Evolutionary conservation across 2,888 invertebrate genomes (phyloP).

Genomic region (Xylota segnis): DNA sequence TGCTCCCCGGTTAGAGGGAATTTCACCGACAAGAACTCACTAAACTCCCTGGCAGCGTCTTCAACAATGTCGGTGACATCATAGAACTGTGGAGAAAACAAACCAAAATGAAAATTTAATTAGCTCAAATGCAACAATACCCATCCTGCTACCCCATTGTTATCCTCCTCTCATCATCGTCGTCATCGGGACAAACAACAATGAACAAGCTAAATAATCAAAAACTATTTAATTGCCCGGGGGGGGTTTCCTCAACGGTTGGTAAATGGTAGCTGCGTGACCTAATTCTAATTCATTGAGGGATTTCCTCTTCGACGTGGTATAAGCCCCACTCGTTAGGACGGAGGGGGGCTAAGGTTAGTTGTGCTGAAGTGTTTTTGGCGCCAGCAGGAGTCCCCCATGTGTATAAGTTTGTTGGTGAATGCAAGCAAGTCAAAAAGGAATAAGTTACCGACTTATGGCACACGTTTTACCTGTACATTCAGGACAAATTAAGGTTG

Average conservation of each 20-base stretch:
- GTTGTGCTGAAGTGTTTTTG: constrained; percentile 7
- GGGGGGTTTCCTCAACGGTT: background rate
- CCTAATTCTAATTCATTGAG: constrained; percentile 53
- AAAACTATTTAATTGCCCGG: constrained; percentile 40
- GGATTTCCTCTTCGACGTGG: constrained; percentile 32
- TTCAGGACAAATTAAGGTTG: constrained; percentile 31
- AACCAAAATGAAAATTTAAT: constrained; percentile 54
- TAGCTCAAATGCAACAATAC: constrained; percentile 13
- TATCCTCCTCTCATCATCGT: background rate
- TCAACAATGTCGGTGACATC: constrained; percentile 83
- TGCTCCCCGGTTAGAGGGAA: constrained; percentile 79
- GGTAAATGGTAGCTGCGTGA: constrained; percentile 32
- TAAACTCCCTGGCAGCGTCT: constrained; percentile 83
- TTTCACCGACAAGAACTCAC: constrained; percentile 82
- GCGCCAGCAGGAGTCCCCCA: background rate
- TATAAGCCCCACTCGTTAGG: constrained; percentile 6
- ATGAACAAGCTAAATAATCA: constrained; percentile 39
- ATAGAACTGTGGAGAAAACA: constrained; percentile 80
- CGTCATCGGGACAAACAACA: constrained; percentile 13
- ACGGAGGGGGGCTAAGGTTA: background rate
- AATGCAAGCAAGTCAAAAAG: background rate
- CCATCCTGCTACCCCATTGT: background rate
- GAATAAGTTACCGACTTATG: constrained; percentile 20
- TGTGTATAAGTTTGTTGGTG: background rate
- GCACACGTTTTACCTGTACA: constrained; percentile 41